A percentile compares a stretch with the other conserved stretches of the same genome.
Conservation (phyloP, 2,888 invertebrate genomes). For the Caenorhabditis sulstoni region DNA sequence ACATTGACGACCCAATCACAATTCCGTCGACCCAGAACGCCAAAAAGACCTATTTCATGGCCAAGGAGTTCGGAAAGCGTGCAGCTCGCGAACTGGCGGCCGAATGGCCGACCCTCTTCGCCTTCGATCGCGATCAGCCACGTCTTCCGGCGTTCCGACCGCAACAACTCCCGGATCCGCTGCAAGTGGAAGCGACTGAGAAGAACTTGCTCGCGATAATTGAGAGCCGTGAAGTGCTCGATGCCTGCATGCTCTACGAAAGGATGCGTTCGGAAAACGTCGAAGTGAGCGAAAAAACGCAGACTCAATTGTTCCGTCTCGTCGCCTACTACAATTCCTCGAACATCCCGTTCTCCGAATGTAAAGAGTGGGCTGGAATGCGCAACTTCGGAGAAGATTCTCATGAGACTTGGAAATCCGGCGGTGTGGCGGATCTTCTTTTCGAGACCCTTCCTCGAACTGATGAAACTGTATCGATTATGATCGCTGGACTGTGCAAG, state of each 20-base stretch:
- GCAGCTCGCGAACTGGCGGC: constrained; percentile 77
- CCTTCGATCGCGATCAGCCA: constrained; percentile 79
- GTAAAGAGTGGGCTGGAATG: constrained; percentile 75
- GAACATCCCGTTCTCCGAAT: constrained; percentile 72
- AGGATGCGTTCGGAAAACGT: constrained; percentile 69
- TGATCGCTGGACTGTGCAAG: constrained; percentile 76
- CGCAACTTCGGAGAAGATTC: constrained; percentile 66
- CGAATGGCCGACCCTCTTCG: constrained; percentile 80
- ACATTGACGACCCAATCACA: constrained; percentile 90
- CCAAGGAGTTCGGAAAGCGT: constrained; percentile 77
- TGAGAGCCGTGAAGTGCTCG: constrained; percentile 67
- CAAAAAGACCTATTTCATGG: constrained; percentile 73
- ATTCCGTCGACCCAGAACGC: constrained; percentile 71
- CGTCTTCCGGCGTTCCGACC: constrained; percentile 76
- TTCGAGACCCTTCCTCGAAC: constrained; percentile 73
- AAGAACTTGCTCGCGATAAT: constrained; percentile 70
- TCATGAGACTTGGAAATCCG: constrained; percentile 56
- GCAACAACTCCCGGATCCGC: constrained; percentile 66
- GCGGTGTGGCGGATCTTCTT: constrained; percentile 71
- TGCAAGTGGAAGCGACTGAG: constrained; percentile 71
- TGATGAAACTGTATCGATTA: constrained; percentile 68
- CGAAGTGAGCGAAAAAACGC: constrained; percentile 60
- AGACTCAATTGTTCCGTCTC: constrained; percentile 71
- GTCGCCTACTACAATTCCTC: constrained; percentile 74
- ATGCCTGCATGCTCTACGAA: constrained; percentile 74